Evolutionary conservation across 2,797 vertebrate genomes (phyloP).

Genomic region (Cossypha caffra): DNA sequence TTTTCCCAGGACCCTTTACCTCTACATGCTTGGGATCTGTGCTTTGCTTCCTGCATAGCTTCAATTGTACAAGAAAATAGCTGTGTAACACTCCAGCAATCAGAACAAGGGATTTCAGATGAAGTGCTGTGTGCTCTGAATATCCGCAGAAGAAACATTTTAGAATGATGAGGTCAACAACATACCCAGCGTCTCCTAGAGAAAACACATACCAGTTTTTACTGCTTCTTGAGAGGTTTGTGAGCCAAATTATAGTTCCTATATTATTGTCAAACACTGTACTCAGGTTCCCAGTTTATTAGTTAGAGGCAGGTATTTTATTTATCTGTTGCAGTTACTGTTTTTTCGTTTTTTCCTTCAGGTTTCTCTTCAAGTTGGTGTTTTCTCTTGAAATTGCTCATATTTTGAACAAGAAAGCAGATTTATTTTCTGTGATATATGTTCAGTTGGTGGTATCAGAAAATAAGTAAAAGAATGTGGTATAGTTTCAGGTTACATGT

Average conservation of each 20-base stretch:
- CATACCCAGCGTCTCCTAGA: slow-evolving; percentile 14
- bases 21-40: background rate
- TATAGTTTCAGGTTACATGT: slow-evolving; percentile 35
- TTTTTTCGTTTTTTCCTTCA: background rate
- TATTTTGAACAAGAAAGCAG: slow-evolving; percentile 19
- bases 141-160: background rate
- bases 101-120: background rate
- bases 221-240: slow-evolving; percentile 60
- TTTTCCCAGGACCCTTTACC: background rate
- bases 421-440: slow-evolving; percentile 22
- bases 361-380: background rate
- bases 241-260: slow-evolving; percentile 53
- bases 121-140: slow-evolving; percentile 4
- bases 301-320: slow-evolving; percentile 40
- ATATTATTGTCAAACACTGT: slow-evolving; percentile 46
- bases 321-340: slow-evolving; percentile 2
- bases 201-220: slow-evolving; percentile 24
- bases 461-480: slow-evolving; percentile 9
- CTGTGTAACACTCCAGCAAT: slow-evolving; percentile 17
- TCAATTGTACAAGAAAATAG: background rate
- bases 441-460: slow-evolving; percentile 25
- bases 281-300: slow-evolving; percentile 32
- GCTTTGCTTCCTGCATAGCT: background rate
- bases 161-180: slow-evolving; percentile 42
- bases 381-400: slow-evolving; percentile 35